Conservation (phyloP, 2,113 vertebrate genomes). For the Lepisosteus osseus region DNA sequence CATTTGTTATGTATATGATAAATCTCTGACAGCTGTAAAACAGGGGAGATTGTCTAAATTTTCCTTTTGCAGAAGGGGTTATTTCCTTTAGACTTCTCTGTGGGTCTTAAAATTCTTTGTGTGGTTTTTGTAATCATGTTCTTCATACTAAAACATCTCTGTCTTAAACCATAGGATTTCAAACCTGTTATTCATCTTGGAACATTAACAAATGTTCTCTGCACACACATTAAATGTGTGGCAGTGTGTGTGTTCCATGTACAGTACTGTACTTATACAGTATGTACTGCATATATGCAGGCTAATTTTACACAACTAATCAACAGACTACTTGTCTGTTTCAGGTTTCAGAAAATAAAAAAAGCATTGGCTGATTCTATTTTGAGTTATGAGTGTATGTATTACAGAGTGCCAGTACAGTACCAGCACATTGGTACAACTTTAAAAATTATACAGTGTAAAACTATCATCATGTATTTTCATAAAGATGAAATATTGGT, state of each 20-base stretch:
- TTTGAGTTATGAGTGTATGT: slow-evolving; percentile 77
- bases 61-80: no score
- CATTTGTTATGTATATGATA: not conserved
- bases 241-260: not conserved
- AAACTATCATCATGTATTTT: slow-evolving; percentile 99
- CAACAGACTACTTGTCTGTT: not conserved
- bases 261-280: not conserved
- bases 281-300: no score
- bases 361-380: slow-evolving; percentile 1
- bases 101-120: no score
- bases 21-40: no score
- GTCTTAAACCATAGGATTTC: no score
- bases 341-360: not conserved
- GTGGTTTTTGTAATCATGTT: no score
- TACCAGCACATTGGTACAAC: slow-evolving; percentile 76
- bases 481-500: slow-evolving; percentile 98
- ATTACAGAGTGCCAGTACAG: slow-evolving; percentile 63
- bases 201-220: not conserved
- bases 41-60: no score
- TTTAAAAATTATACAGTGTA: slow-evolving; percentile 90
- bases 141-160: no score
- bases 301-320: not conserved
- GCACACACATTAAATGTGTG: not conserved
- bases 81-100: no score
- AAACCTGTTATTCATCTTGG: not conserved